Conservation (phyloP, 2,113 vertebrate genomes). For the Leucoraja erinaceus region DNA sequence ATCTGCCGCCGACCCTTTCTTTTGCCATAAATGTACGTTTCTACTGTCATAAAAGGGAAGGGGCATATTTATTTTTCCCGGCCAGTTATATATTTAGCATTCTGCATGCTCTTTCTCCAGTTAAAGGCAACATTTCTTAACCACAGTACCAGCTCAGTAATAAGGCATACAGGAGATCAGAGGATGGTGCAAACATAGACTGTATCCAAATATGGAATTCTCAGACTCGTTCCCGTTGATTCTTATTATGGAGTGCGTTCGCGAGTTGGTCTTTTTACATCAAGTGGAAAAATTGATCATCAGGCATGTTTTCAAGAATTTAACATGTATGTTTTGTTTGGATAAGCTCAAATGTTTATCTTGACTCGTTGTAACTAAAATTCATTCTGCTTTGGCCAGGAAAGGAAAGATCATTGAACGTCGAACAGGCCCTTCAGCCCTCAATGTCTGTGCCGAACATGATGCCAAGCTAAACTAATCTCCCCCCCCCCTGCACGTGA, state of each 20-base stretch:
- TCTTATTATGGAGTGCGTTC: neutral
- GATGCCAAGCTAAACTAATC: no score
- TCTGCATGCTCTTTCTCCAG: neutral
- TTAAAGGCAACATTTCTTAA: neutral
- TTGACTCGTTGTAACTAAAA: neutral
- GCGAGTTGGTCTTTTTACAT: neutral
- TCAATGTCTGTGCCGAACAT: no score
- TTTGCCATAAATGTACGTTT: constrained; percentile 30
- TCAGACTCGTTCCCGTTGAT: neutral
- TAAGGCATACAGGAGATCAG: neutral
- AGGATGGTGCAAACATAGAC: neutral
- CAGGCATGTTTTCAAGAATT: neutral
- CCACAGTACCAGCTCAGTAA: neutral
- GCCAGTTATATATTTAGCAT: constrained; percentile 11
- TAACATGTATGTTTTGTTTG: neutral
- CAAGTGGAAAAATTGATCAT: neutral
- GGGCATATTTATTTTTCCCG: neutral
- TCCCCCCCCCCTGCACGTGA: no score
- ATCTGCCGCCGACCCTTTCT: neutral
- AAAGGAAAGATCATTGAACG: neutral
- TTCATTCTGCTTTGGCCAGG: neutral
- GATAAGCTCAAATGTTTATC: neutral
- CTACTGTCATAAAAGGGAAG: neutral
- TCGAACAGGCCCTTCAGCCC: no score
- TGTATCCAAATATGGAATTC: constrained; percentile 27